Percentiles rank a stretch among this genome's conserved stretches.
phyloP scores from a whole-genome alignment of 2,888 invertebrate genomes.

The Thysanoteuthis rhombus region DNA sequence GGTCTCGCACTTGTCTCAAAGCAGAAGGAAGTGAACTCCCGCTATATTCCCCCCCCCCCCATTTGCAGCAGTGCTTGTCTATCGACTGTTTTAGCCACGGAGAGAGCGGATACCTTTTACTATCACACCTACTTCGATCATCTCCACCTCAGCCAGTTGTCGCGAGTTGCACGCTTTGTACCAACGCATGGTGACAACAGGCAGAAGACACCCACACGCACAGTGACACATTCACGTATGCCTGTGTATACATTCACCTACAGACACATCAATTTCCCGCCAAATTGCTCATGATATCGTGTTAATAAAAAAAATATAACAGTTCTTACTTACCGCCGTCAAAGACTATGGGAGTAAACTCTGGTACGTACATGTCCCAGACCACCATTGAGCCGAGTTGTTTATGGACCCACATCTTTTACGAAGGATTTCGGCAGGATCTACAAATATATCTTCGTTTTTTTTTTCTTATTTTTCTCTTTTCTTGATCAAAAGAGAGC shows the following conservation, averaged over 20 bases:
- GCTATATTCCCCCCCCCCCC: neutral
- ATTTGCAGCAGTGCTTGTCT: neutral
- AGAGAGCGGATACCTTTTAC: neutral
- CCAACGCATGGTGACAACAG: neutral
- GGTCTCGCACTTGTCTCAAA: neutral
- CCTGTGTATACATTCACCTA: neutral
- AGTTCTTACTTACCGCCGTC: constrained; percentile 20
- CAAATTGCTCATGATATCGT: neutral
- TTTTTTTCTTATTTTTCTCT: neutral
- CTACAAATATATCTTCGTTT: neutral
- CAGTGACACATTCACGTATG: neutral
- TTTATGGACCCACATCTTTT: constrained; percentile 14
- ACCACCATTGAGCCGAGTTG: constrained; percentile 26
- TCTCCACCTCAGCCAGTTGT: neutral
- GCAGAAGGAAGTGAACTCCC: neutral
- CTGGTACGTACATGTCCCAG: constrained; percentile 27
- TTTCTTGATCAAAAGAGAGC: neutral
- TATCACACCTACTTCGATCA: neutral
- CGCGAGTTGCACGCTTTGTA: neutral
- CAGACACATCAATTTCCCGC: neutral
- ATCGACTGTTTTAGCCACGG: neutral
- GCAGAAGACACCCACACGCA: neutral
- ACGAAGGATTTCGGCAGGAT: neutral
- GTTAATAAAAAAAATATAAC: neutral
- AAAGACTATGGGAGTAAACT: constrained; percentile 14